phyloP scores from a whole-genome alignment of 2,113 vertebrate species.

The Cromileptes altivelis region DNA sequence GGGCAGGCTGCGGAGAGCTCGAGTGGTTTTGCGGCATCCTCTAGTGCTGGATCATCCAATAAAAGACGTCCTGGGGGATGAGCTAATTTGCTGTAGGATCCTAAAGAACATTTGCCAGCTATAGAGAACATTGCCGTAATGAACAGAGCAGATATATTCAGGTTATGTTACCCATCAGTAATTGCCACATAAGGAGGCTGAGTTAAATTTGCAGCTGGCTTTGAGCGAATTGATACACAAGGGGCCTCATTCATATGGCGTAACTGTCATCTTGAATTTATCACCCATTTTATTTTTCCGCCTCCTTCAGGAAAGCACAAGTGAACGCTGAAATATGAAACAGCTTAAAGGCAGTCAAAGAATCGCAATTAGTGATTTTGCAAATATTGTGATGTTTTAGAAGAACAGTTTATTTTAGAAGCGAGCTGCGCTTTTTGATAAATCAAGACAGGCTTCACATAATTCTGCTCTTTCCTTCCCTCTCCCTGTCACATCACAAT shows the following conservation, averaged over 20 bases:
- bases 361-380: conserved; percentile 40
- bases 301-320: conserved; percentile 39
- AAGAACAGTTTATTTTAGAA: background rate
- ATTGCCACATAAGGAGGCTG: conserved; percentile 74
- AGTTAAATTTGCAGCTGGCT: conserved; percentile 75
- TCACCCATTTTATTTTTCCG: conserved; percentile 62
- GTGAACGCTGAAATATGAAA: conserved; percentile 31
- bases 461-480: background rate
- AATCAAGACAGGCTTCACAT: conserved; percentile 20
- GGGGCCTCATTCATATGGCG: conserved; percentile 67
- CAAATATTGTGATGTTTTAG: conserved; percentile 32
- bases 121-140: conserved; percentile 64
- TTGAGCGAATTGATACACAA: conserved; percentile 66
- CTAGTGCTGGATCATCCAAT: conserved; percentile 71
- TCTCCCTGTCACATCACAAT: background rate
- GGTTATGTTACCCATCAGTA: conserved; percentile 72
- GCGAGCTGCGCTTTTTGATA: conserved; percentile 21
- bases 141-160: conserved; percentile 64
- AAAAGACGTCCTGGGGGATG: conserved; percentile 72
- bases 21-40: conserved; percentile 63
- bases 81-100: conserved; percentile 75
- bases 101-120: conserved; percentile 75
- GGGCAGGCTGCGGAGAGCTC: conserved; percentile 55
- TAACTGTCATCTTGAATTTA: conserved; percentile 75
- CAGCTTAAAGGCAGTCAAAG: background rate